Evolutionary conservation across 2,113 vertebrate genomes (phyloP), one percentile per base, ranked within the genome.

Genomic region (Channa argus): DNA sequence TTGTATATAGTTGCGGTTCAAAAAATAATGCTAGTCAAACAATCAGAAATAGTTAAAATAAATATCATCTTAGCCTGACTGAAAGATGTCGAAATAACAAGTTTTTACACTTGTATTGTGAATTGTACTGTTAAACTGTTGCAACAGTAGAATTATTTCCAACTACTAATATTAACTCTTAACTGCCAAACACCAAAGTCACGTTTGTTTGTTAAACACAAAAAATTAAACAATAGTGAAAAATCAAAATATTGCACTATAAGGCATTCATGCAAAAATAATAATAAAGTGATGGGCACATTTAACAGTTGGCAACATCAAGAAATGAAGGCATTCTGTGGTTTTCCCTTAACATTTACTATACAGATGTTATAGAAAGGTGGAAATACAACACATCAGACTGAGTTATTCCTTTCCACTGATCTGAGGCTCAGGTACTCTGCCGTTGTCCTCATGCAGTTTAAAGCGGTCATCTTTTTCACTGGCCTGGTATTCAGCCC

Each of bases 201-300:
- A 1, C 12, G 8, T 71, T 64, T 41, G 8, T 38, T 24, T 44
- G 0, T 43, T 38, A 73, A 55, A 2, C 37, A 63, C 2, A 3
- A 43, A 15, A 47, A 49, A 14, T 41, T 12, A 2, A 14, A 55
- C 14, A 37, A 9, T 5, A 12, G 14, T 51, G 1, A 6, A 47
- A 41, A 14, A 33, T 0, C 8, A 41, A n/a, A 62, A 14, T 49
- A 55, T 33, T 60, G 51, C 63, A 55, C 13, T n/a, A 10, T 47
- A 14, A 41, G 11, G 5, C 15, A 67, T 37, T 50, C 37, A 73
- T 39, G 51, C 44, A 63, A 38, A 68, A 80, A 6, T 24, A 24
- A 24, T 24, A 41, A 63, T 13, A n/a, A 5, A 56, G 49, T 2
- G 34, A 34, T 9, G 12, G 3, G 52, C 13, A 43, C 34, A 46